These are phyloP conservation scores for Magallana gigas DNA, from an alignment of 1,140 invertebrate species.

Conservation along the genomic window DNA sequence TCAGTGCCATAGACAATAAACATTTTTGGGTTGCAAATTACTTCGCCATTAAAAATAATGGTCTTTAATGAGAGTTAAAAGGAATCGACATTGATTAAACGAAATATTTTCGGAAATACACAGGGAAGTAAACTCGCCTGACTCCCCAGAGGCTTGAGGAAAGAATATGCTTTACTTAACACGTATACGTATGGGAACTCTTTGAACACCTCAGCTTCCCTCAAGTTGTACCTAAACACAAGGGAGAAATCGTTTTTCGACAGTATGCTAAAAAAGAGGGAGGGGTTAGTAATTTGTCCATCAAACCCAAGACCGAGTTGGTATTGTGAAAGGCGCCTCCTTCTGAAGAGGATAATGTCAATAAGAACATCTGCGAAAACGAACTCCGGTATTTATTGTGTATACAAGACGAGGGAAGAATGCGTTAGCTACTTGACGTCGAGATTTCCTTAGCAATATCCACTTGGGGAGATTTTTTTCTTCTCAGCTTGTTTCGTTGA, in stretches of 20 bases:
- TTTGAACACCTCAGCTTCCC: too few relatives aligned
- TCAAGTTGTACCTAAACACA: too few relatives aligned
- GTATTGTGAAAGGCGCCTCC: neutral
- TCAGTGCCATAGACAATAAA: neutral
- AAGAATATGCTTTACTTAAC: too few relatives aligned
- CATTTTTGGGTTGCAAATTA: constrained; percentile 13
- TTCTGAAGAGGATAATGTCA: neutral
- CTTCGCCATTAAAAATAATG: neutral
- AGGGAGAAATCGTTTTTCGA: too few relatives aligned
- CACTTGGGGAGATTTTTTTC: neutral
- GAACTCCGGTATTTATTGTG: constrained; percentile 24
- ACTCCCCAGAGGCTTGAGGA: too few relatives aligned
- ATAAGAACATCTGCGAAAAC: constrained; percentile 31
- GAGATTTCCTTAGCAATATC: constrained; percentile 15
- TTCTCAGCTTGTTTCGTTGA: neutral
- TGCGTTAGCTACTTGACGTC: constrained; percentile 26
- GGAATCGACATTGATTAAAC: neutral
- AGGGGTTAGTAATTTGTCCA: constrained; percentile 16
- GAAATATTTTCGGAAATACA: neutral
- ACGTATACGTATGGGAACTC: too few relatives aligned
- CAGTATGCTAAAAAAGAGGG: neutral
- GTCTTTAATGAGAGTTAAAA: neutral
- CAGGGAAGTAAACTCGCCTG: too few relatives aligned
- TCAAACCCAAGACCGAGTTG: neutral
- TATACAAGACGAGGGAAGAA: constrained; percentile 20